These are phyloP conservation scores for Numida meleagris DNA, from an alignment of 2,113 vertebrate species.

Conservation along the genomic window DNA sequence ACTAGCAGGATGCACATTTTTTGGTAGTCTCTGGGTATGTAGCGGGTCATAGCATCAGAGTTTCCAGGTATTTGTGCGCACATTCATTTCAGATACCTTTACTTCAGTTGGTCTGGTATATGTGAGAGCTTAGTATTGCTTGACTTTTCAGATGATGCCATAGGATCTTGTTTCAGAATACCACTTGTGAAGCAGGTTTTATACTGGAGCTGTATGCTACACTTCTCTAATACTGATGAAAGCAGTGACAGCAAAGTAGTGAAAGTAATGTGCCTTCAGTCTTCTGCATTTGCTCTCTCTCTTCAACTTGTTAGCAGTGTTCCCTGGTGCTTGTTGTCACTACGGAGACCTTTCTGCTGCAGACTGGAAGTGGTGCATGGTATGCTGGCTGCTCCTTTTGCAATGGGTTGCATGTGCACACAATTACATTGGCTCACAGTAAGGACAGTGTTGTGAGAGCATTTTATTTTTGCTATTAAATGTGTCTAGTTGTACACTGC, in stretches of 20 bases:
- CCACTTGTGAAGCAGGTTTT: not conserved
- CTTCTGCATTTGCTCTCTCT: accelerated
- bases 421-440: not conserved
- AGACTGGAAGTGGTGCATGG: not conserved
- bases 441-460: not conserved
- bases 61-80: constrained; percentile 52
- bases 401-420: too few species aligned
- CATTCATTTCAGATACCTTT: constrained; percentile 29
- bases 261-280: not conserved
- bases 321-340: not conserved
- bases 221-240: not conserved
- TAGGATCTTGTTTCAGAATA: constrained; percentile 21
- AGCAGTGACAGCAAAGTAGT: not conserved
- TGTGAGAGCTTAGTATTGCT: constrained; percentile 48
- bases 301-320: not conserved
- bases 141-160: not conserved
- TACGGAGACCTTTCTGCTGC: not conserved
- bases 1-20: constrained; percentile 41
- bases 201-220: not conserved
- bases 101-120: constrained; percentile 43
- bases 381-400: not conserved
- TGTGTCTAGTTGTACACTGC: not conserved
- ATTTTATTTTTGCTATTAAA: not conserved
- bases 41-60: constrained; percentile 16
- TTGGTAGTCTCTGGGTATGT: constrained; percentile 39